phyloP scores from a whole-genome alignment of 2,888 invertebrate genomes.

The Euzophera pinguis region DNA sequence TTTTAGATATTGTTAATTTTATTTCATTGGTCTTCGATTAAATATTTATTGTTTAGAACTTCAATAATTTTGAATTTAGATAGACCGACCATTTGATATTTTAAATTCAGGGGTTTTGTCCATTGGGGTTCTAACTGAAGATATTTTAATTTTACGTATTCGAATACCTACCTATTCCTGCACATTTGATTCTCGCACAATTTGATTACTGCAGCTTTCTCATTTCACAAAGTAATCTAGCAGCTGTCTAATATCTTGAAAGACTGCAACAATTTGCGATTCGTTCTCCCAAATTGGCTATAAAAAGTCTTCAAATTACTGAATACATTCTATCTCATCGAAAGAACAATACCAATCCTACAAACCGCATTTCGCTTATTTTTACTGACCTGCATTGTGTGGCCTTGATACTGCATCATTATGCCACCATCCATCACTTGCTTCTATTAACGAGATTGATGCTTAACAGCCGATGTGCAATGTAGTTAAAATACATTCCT shows the following conservation, averaged over 20 bases:
- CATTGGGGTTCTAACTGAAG: too few relatives aligned
- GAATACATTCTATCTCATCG: slow-evolving; percentile 31
- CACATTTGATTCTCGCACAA: not conserved
- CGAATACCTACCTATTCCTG: too few relatives aligned
- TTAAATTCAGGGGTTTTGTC: too few relatives aligned
- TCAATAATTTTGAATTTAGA: too few relatives aligned
- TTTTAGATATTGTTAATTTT: too few relatives aligned
- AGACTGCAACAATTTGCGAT: slow-evolving; percentile 23
- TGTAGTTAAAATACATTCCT: slow-evolving; percentile 24
- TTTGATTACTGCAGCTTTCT: not conserved
- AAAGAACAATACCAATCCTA: slow-evolving; percentile 38
- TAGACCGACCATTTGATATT: too few relatives aligned
- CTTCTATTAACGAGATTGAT: slow-evolving; percentile 39
- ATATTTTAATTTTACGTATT: too few relatives aligned
- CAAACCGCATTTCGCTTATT: slow-evolving; percentile 49
- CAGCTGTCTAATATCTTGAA: not conserved
- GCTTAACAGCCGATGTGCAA: slow-evolving; percentile 37
- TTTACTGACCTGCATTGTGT: slow-evolving; percentile 46
- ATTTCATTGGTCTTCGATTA: too few relatives aligned
- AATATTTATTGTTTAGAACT: too few relatives aligned
- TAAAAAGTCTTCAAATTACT: slow-evolving; percentile 25
- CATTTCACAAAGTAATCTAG: not conserved
- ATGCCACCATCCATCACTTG: slow-evolving; percentile 51
- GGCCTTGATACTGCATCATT: slow-evolving; percentile 66
- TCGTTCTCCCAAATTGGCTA: slow-evolving; percentile 34